These are phyloP conservation scores for Acanthochromis polyacanthus DNA, from an alignment of 2,113 vertebrate species.

Conservation along the genomic window DNA sequence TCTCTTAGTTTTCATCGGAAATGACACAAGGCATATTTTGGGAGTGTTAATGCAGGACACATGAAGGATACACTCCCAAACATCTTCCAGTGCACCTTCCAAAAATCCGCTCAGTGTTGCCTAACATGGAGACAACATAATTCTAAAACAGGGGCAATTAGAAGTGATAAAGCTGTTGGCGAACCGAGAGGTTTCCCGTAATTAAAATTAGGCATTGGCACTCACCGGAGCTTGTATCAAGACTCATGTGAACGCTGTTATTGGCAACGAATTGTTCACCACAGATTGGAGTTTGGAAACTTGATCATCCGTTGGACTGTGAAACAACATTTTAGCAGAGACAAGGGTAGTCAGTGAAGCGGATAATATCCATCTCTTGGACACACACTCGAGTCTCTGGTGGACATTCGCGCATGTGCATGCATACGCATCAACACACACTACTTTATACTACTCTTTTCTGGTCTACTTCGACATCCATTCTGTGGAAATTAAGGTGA, in stretches of 20 bases:
- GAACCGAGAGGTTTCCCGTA: conserved; percentile 70
- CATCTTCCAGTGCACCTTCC: conserved; percentile 47
- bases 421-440: neutral
- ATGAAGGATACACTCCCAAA: conserved; percentile 23
- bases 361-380: conserved; percentile 66
- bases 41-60: conserved; percentile 25
- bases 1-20: conserved; percentile 28
- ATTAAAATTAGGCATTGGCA: conserved; percentile 75
- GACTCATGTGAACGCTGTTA: conserved; percentile 69
- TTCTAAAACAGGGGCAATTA: conserved; percentile 77
- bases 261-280: conserved; percentile 70
- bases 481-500: conserved; percentile 18
- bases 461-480: neutral
- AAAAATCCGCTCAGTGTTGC: conserved; percentile 48
- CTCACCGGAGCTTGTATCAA: conserved; percentile 44
- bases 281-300: conserved; percentile 77
- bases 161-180: conserved; percentile 73
- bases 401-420: conserved; percentile 26
- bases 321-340: conserved; percentile 68
- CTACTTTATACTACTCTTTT: neutral
- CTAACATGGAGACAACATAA: conserved; percentile 52
- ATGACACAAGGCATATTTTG: conserved; percentile 1
- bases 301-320: conserved; percentile 65
- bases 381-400: conserved; percentile 39
- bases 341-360: conserved; percentile 58